Percentiles rank a stretch among this genome's conserved stretches.
These are phyloP conservation scores for Phaedon cochleariae DNA, from an alignment of 2,888 invertebrate species.

Conservation along the genomic window DNA sequence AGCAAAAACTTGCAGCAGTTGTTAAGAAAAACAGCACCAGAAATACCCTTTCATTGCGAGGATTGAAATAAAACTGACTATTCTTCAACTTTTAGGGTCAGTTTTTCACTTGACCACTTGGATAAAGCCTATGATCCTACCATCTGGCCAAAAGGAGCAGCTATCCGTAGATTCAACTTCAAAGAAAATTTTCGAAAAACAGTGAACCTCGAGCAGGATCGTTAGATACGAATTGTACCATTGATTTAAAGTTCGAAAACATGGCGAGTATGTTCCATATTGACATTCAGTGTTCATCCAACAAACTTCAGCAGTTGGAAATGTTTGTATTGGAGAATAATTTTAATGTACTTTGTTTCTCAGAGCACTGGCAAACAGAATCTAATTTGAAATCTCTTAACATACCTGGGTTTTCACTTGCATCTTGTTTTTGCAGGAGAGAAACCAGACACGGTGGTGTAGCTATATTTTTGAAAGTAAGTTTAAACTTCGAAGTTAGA, in stretches of 20 bases:
- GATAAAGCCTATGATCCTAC: background rate
- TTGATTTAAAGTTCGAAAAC: background rate
- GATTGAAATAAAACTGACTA: conserved; percentile 2
- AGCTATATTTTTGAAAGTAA: conserved; percentile 5
- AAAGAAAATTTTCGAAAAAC: background rate
- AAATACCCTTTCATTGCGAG: background rate
- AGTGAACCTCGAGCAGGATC: conserved; percentile 4
- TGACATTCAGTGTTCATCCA: conserved; percentile 6
- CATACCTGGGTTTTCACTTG: background rate
- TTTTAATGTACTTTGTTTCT: conserved; percentile 6
- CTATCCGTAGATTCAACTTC: background rate
- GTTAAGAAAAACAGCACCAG: conserved; percentile 7
- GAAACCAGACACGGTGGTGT: conserved; percentile 3
- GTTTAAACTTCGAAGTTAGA: background rate
- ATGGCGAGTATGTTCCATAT: conserved; percentile 9
- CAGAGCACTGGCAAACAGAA: conserved; percentile 2
- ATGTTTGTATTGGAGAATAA: conserved; percentile 8
- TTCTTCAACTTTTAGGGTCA: conserved; percentile 6
- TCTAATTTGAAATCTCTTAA: conserved; percentile 5
- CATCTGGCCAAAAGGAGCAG: too few species aligned
- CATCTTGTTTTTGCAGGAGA: conserved; percentile 6
- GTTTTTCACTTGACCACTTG: conserved; percentile 10
- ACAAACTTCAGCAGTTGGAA: conserved; percentile 9
- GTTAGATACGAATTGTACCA: conserved; percentile 2
- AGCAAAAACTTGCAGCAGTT: conserved; percentile 8